Base-by-base conservation (phyloP, 1,140 invertebrate genomes). In the Globodera ellingtonae region DNA sequence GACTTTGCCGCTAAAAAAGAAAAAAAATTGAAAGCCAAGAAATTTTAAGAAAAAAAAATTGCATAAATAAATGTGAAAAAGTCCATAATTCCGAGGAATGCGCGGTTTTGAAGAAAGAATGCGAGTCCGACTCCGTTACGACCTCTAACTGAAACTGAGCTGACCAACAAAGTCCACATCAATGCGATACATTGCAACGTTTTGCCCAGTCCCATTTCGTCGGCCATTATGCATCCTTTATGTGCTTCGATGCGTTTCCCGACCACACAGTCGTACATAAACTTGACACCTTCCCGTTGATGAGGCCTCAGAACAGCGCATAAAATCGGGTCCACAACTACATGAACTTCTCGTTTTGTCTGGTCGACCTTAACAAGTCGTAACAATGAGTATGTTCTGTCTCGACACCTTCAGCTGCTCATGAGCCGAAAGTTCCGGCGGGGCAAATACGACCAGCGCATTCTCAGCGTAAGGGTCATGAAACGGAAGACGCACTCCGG, bases 261-360 rank as follows among this genome's bases (percentile, higher is more conserved):
- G 52, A 94, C 98, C 2, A 98, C 96, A 92, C 97, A 99, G 89
- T 99, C 96, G 89, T 98, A 99, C 96, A 99, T 98, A 90, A 99
- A 99, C 89, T 97, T 96, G 0, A 99, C 97, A 48, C 98, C 98
- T 92, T 99, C 97, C 79, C 97, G 92, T 91, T 99, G 98, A 93
- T 99, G 98, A 21, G 98, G 98, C 75, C 97, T 91, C 6, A 99
- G 91, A 72, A 99, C 93, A 87, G 95, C 94, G 50, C 93, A 93
- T 18, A 99, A 91, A 0, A 94, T 85, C 8, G 96, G 96, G 92
- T 99, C 97, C 2, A 98, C 95, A 8, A 97, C 95, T 7, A 97
- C 94, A 90, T 95, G 94, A 3, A 97, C 95, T 85, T 92, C 82
- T 70, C 90, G 90, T 46, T 91, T 89, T 10, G 65, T 83, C 92